Conservation (phyloP, 2,888 invertebrate species). For the Ligdia adustata region DNA sequence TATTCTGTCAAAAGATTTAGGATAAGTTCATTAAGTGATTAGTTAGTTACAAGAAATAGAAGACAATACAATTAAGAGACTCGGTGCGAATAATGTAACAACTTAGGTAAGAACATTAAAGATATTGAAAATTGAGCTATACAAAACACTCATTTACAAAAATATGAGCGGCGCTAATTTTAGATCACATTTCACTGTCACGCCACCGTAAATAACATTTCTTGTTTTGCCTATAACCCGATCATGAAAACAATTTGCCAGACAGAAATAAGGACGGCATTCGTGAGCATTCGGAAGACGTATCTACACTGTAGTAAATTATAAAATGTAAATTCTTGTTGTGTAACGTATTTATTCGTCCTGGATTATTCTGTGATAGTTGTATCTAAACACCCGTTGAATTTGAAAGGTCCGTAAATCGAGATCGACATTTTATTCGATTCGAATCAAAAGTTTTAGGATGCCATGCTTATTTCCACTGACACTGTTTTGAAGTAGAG, state of each 20-base stretch:
- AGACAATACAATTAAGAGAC: conserved; percentile 23
- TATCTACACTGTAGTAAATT: background rate
- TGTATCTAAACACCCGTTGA: background rate
- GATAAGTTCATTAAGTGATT: conserved; percentile 2
- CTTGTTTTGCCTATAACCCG: conserved; percentile 43
- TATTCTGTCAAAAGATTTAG: conserved; percentile 17
- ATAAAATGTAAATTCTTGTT: no score
- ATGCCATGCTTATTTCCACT: conserved; percentile 29
- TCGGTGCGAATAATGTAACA: conserved; percentile 6
- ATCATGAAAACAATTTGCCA: conserved; percentile 20
- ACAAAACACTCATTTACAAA: conserved; percentile 78
- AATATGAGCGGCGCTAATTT: conserved; percentile 80
- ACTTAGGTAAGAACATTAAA: conserved; percentile 35
- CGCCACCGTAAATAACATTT: conserved; percentile 36
- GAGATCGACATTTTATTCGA: background rate
- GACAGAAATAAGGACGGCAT: conserved; percentile 32
- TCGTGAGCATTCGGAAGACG: conserved; percentile 16
- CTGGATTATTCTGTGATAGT: no score
- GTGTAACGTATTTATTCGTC: no score
- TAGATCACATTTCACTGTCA: conserved; percentile 77
- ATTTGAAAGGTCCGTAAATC: background rate
- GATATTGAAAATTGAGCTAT: conserved; percentile 78
- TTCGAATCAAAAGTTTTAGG: no score
- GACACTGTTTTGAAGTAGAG: conserved; percentile 36
- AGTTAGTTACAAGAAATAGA: conserved; percentile 25